Evolutionary conservation across 2,113 vertebrate species (phyloP).

Genomic region (sheep (Ovis aries)): DNA sequence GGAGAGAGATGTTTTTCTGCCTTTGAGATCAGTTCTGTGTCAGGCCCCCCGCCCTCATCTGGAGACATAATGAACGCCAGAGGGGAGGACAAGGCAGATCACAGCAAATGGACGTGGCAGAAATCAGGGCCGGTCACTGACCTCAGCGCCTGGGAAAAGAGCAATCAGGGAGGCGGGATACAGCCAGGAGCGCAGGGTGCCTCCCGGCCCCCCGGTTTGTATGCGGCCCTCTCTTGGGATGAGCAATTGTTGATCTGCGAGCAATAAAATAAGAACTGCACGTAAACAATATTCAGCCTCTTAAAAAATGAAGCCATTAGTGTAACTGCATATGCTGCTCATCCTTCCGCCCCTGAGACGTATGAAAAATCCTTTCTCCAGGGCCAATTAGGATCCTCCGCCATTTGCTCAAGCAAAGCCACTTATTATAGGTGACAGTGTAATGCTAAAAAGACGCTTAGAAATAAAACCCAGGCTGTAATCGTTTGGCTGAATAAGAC

Average conservation of each 20-base stretch:
- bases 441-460: conserved; percentile 75
- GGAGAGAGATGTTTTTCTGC: background rate
- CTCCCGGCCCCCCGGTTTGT: background rate
- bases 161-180: rapidly evolving
- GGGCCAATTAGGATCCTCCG: conserved; percentile 74
- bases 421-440: conserved; percentile 78
- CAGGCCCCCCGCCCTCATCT: background rate
- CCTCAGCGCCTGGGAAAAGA: background rate
- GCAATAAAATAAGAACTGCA: conserved; percentile 57
- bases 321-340: conserved; percentile 64
- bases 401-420: conserved; percentile 45
- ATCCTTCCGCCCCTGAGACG: conserved; percentile 70
- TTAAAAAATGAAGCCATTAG: conserved; percentile 79
- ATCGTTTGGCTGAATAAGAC: background rate
- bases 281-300: conserved; percentile 63
- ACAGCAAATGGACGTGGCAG: background rate
- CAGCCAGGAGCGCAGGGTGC: conserved; percentile 29
- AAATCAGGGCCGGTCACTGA: background rate
- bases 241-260: conserved; percentile 60
- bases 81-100: background rate
- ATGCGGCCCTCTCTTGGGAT: background rate
- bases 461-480: conserved; percentile 67
- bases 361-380: conserved; percentile 73
- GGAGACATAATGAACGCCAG: background rate
- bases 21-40: rapidly evolving